Evolutionary conservation across 2,113 vertebrate species (phyloP).

Genomic region (Menidia beryllina): DNA sequence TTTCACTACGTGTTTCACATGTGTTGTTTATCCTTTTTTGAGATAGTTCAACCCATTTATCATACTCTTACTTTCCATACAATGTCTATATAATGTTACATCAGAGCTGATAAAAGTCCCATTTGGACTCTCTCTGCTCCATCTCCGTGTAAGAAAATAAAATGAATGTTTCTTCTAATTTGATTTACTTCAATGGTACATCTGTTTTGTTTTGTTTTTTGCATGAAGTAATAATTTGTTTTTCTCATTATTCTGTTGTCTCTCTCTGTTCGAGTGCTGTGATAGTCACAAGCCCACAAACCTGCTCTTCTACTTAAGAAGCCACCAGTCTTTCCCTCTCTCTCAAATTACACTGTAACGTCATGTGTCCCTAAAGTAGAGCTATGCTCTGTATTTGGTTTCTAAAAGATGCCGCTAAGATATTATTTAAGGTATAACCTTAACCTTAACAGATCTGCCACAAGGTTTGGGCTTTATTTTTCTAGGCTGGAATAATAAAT

Average conservation of each 20-base stretch:
- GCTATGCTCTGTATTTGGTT: background rate
- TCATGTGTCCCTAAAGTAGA: constrained; percentile 50
- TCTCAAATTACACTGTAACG: constrained; percentile 20
- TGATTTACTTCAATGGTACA: background rate
- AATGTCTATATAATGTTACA: constrained; percentile 10
- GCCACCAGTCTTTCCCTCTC: constrained; percentile 12
- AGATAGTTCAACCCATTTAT: background rate
- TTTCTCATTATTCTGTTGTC: constrained; percentile 22
- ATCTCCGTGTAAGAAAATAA: constrained; percentile 1
- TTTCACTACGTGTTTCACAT: constrained; percentile 11
- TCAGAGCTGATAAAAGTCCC: background rate
- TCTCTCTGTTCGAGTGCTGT: constrained; percentile 8
- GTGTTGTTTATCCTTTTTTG: background rate
- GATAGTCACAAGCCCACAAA: constrained; percentile 7
- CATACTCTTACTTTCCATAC: constrained; percentile 7
- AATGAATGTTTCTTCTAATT: constrained; percentile 17
- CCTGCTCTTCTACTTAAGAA: constrained; percentile 35
- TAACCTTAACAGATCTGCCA: background rate
- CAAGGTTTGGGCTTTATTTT: background rate
- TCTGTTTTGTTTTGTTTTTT: constrained; percentile 20
- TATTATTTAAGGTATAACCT: background rate
- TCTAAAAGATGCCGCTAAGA: background rate
- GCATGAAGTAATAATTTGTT: background rate
- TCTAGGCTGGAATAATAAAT: background rate
- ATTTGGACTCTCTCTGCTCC: background rate